Evolutionary conservation across 1,140 invertebrate genomes (phyloP), one percentile per base, ranked within the genome.

Genomic region (Saxidomus purpurata): DNA sequence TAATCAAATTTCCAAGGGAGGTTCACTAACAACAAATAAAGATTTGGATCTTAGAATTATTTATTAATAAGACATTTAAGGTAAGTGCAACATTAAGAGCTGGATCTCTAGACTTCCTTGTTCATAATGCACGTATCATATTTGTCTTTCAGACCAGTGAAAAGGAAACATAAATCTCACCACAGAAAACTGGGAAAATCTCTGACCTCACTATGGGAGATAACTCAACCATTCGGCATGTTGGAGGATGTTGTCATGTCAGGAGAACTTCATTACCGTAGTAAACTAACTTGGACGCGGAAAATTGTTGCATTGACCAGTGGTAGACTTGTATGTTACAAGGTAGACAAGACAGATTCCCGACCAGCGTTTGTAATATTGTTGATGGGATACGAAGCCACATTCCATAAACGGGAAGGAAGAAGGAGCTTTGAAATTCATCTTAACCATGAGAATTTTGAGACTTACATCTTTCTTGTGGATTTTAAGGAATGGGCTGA

Each of bases 401-500:
- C 80, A 2, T 52, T 82, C 43, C 79, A 80, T 15, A 92, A 94
- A 63, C 49, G 90, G 28, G 87, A 93, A 34, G 89, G 89, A 34
- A 79, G 90, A 28, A 83, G 90, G 52, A 92, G 91, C 9, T 93
- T 90, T 69, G 93, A 94, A 71, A 92, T 94, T 36, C 91, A 89
- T 38, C 80, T 94, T 71, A 59, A 63, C 13, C 93, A 94, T 61
- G 83, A 91, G 2, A 90, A 90, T 31, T 89, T 86, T 52, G 93
- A 94, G 31, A 67, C 89, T 3, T 87, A 92, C 77, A 36, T 89
- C 13, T 93, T 94, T 67, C 67, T 91, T 34, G 91, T 92, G n/a
- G 93, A 94, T 63, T 92, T 92, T 63, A 93, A 91, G 63, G 92
- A 94, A 25, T 94, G 92, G 93, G 93, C 92, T 8, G 71, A 86